These are phyloP conservation scores for Hoplodrina blanda DNA, from an alignment of 2,888 invertebrate genomes.

Conservation along the genomic window DNA sequence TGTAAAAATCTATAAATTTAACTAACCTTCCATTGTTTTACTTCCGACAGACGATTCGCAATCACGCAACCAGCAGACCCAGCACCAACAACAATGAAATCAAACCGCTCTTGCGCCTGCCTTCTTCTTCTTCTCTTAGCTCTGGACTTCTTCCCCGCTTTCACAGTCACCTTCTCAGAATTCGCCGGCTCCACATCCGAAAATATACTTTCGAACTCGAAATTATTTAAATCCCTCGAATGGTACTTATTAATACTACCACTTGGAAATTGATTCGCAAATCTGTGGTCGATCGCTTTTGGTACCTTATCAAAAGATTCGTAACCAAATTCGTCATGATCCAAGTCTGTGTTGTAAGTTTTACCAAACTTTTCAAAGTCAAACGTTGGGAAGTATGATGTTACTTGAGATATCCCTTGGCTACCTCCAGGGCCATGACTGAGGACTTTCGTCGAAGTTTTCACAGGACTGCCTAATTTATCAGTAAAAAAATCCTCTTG, in stretches of 20 bases:
- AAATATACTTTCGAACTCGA: slow-evolving; percentile 65
- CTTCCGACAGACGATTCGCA: slow-evolving; percentile 92
- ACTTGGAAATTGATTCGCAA: slow-evolving; percentile 52
- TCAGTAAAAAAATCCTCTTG: slow-evolving; percentile 63
- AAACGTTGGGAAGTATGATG: slow-evolving; percentile 70
- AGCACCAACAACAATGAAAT: slow-evolving; percentile 92
- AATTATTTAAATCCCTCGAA: slow-evolving; percentile 28
- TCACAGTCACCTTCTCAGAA: slow-evolving; percentile 64
- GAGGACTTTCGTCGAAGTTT: slow-evolving; percentile 59
- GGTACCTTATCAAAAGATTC: neutral
- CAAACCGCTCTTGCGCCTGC: slow-evolving; percentile 82
- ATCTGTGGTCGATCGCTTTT: slow-evolving; percentile 4
- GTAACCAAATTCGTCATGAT: slow-evolving; percentile 16
- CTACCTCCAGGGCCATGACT: slow-evolving; percentile 71
- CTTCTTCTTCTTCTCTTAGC: slow-evolving; percentile 72
- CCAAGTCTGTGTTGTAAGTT: slow-evolving; percentile 10
- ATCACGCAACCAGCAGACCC: slow-evolving; percentile 93
- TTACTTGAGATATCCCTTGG: slow-evolving; percentile 67
- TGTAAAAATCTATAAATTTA: neutral
- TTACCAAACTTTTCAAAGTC: slow-evolving; percentile 52
- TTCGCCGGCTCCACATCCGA: slow-evolving; percentile 72
- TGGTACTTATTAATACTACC: slow-evolving; percentile 29
- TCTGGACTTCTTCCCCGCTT: slow-evolving; percentile 57
- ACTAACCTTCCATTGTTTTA: slow-evolving; percentile 91
- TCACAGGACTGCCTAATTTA: slow-evolving; percentile 29